Conservation (phyloP, 2,888 invertebrate species). For the Polymixis lichenea region DNA sequence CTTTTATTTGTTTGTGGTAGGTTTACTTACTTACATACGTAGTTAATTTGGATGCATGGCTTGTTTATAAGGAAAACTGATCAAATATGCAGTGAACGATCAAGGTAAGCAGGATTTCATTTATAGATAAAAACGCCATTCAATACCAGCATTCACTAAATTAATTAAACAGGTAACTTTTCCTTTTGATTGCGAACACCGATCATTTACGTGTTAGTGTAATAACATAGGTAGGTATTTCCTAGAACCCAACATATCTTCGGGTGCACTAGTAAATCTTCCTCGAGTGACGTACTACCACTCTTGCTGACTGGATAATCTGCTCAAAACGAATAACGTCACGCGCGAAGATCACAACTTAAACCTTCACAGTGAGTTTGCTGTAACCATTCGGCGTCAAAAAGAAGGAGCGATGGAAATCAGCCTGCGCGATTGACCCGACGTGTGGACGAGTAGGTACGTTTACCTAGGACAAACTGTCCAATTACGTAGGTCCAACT, state of each 20-base stretch:
- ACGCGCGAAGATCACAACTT: too few relatives aligned
- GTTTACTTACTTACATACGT: background rate
- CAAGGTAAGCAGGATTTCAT: conserved; percentile 30
- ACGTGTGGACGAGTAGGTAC: too few relatives aligned
- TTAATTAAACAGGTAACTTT: background rate
- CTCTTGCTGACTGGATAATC: too few relatives aligned
- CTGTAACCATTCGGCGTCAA: too few relatives aligned
- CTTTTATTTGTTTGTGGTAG: background rate
- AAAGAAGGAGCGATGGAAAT: too few relatives aligned
- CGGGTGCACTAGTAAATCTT: background rate
- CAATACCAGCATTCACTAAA: background rate
- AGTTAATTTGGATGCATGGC: background rate
- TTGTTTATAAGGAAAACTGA: conserved; percentile 15
- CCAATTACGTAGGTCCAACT: too few relatives aligned
- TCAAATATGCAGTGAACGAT: background rate
- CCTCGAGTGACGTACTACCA: background rate
- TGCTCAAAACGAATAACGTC: too few relatives aligned
- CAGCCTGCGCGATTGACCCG: too few relatives aligned
- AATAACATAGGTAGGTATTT: background rate
- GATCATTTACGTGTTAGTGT: background rate
- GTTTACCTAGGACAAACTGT: too few relatives aligned
- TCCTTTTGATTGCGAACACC: background rate
- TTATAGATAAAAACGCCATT: conserved; percentile 13
- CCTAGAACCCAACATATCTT: background rate
- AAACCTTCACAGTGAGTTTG: too few relatives aligned